Conservation (phyloP, 2,797 vertebrate species). For the Pampus argenteus region DNA sequence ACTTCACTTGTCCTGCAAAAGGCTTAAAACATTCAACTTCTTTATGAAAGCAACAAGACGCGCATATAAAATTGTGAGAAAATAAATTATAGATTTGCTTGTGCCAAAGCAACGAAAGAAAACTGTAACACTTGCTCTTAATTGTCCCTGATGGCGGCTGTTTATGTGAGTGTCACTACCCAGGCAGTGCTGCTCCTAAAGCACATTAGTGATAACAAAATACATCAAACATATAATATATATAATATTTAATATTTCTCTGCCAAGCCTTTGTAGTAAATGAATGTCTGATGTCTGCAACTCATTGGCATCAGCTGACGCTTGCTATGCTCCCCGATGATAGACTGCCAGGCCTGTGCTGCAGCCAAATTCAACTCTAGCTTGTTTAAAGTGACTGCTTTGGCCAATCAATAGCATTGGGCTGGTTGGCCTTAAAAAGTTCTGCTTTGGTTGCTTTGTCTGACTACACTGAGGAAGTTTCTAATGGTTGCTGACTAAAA, state of each 20-base stretch:
- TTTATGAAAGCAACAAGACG: too few relatives aligned
- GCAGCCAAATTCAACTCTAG: neutral
- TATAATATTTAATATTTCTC: too few relatives aligned
- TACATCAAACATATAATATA: too few relatives aligned
- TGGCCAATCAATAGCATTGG: neutral
- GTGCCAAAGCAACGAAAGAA: too few relatives aligned
- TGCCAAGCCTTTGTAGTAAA: neutral
- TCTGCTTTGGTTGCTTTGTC: neutral
- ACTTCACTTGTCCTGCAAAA: too few relatives aligned
- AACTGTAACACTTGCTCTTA: too few relatives aligned
- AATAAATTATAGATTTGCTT: too few relatives aligned
- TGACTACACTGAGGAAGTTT: slow-evolving; percentile 4
- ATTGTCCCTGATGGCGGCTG: too few relatives aligned
- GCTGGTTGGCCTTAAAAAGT: neutral
- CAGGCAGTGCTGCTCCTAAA: neutral
- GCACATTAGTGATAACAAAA: neutral
- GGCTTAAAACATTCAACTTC: too few relatives aligned
- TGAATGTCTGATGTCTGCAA: neutral
- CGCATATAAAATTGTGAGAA: too few relatives aligned
- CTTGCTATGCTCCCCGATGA: neutral
- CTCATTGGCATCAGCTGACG: neutral
- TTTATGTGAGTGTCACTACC: neutral
- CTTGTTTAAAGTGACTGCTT: neutral
- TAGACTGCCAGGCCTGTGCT: neutral
- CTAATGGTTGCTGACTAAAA: neutral